phyloP scores from a whole-genome alignment of 2,888 invertebrate species.

The Esperia sulphurella region DNA sequence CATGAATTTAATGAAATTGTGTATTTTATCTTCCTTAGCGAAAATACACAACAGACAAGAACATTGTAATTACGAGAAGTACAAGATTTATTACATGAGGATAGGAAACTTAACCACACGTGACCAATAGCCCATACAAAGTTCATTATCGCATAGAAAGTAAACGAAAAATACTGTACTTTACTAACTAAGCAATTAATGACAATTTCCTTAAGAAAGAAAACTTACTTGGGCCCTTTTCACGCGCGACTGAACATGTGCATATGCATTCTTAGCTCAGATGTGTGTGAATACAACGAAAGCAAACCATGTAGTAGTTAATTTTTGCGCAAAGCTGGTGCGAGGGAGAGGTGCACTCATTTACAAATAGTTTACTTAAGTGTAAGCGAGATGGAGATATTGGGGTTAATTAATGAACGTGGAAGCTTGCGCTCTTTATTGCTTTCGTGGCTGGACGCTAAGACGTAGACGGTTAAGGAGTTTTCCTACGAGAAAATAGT shows the following conservation, averaged over 20 bases:
- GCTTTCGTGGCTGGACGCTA: constrained; percentile 77
- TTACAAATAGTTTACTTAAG: constrained; percentile 68
- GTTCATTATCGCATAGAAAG: constrained; percentile 35
- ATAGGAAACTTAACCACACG: constrained; percentile 74
- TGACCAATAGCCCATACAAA: constrained; percentile 44
- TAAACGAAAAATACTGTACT: constrained; percentile 52
- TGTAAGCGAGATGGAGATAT: constrained; percentile 57
- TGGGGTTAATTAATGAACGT: constrained; percentile 80
- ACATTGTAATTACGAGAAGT: constrained; percentile 76
- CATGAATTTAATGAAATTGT: background rate
- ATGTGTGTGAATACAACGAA: constrained; percentile 65
- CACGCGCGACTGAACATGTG: constrained; percentile 37
- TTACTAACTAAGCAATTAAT: constrained; percentile 56
- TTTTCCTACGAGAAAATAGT: constrained; percentile 70
- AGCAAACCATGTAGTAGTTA: constrained; percentile 73
- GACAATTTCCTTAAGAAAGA: constrained; percentile 42
- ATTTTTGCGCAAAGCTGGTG: constrained; percentile 79
- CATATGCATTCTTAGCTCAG: constrained; percentile 67
- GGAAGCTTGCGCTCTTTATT: constrained; percentile 80
- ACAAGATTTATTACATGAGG: constrained; percentile 74
- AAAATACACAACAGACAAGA: constrained; percentile 76
- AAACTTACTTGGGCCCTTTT: constrained; percentile 38
- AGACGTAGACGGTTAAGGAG: constrained; percentile 74
- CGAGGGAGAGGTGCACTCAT: constrained; percentile 69
- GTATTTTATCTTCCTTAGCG: constrained; percentile 45